These are phyloP conservation scores for Machaerirhynchus nigripectus DNA, from an alignment of 2,113 vertebrate species.

Conservation along the genomic window DNA sequence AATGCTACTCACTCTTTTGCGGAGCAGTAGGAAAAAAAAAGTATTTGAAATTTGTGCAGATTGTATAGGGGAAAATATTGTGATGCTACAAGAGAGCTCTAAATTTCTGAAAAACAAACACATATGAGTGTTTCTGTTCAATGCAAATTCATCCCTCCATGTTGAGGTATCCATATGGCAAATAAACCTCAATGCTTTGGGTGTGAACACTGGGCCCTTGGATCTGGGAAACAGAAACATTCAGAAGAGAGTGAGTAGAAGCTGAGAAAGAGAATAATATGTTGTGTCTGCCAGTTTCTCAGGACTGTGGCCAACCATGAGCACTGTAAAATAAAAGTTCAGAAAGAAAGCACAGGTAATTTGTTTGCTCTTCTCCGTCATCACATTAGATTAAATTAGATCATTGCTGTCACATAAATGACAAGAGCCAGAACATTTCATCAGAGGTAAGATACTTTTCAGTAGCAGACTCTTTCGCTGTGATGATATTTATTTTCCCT, in stretches of 20 bases:
- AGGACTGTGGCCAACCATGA: not conserved
- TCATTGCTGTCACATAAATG: not conserved
- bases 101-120: constrained; percentile 29
- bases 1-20: constrained; percentile 51
- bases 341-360: not conserved
- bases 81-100: not conserved
- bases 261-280: not conserved
- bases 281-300: not conserved
- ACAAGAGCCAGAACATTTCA: not conserved
- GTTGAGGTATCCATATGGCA: not conserved
- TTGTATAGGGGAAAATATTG: constrained; percentile 37
- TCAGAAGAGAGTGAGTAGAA: not conserved
- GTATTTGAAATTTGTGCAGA: constrained; percentile 4
- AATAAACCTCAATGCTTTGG: not conserved
- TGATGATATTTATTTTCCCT: not conserved
- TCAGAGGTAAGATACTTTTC: not conserved
- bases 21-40: constrained; percentile 8
- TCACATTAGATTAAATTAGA: not conserved
- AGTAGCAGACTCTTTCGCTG: not conserved
- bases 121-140: not conserved
- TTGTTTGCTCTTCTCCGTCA: not conserved
- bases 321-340: not conserved
- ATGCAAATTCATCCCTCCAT: not conserved
- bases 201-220: not conserved
- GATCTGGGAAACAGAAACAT: not conserved